Conservation (phyloP, 35 echinoderm and acorn worm genomes). For the Eucidaris tribuloides region DNA sequence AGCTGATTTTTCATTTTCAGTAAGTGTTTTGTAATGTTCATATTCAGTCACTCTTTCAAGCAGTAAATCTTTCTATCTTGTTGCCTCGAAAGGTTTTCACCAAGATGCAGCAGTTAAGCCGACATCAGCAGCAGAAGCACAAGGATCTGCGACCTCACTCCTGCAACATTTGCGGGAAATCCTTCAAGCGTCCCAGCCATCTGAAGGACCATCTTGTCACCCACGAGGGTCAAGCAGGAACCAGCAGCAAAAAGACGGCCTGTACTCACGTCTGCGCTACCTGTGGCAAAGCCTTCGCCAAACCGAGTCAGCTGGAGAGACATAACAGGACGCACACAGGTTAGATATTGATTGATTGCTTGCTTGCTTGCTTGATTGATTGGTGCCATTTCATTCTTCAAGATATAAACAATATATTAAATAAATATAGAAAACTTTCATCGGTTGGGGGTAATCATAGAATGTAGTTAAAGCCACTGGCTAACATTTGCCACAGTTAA, state of each 20-base stretch:
- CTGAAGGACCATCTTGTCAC: constrained; percentile 94
- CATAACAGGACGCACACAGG: constrained; percentile 91
- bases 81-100: constrained; percentile 61
- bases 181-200: constrained; percentile 87
- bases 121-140: constrained; percentile 78
- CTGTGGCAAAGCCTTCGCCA: constrained; percentile 78
- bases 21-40: too few species aligned
- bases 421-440: neutral
- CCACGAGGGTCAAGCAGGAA: constrained; percentile 37
- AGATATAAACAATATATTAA: neutral
- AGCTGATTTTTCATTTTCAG: too few species aligned
- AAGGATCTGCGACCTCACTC: constrained; percentile 60
- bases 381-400: neutral
- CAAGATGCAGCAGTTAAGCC: constrained; percentile 67
- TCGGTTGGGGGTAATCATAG: too few species aligned
- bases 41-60: too few species aligned
- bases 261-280: constrained; percentile 28
- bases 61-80: too few species aligned
- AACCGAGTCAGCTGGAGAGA: constrained; percentile 86
- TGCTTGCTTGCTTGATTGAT: too few species aligned
- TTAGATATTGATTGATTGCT: constrained; percentile 19
- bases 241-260: neutral
- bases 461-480: too few species aligned
- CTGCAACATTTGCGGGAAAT: constrained; percentile 83
- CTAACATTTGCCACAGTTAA: too few species aligned